These are phyloP conservation scores for Corythaeola cristata DNA, from an alignment of 2,113 vertebrate genomes.

Conservation along the genomic window DNA sequence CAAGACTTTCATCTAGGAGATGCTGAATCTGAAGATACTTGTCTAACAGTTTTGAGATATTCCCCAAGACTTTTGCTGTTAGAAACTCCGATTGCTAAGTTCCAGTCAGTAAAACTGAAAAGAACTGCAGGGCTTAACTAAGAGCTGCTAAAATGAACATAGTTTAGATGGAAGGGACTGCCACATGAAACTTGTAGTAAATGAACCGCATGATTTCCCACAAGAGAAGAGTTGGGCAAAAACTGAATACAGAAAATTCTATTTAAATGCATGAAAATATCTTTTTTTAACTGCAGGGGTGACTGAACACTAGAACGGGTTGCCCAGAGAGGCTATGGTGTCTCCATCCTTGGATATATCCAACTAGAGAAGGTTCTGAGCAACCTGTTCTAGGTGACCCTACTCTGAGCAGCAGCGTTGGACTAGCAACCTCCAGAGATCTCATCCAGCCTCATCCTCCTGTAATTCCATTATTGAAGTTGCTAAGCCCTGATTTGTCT, in stretches of 20 bases:
- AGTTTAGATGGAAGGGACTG: not conserved
- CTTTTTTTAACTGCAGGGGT: not conserved
- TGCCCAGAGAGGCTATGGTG: not conserved
- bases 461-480: not conserved
- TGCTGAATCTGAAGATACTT: not conserved
- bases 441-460: not conserved
- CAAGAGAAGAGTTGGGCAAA: not conserved
- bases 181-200: not conserved
- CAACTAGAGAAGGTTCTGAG: not conserved
- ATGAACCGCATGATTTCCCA: not conserved
- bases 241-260: not conserved
- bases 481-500: not conserved
- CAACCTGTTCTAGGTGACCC: not conserved
- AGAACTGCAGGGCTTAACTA: not conserved
- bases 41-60: not conserved
- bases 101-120: not conserved
- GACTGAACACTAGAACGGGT: not conserved
- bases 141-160: not conserved
- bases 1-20: not conserved
- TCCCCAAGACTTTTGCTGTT: not conserved
- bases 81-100: not conserved
- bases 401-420: not conserved
- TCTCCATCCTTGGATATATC: not conserved
- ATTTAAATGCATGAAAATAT: not conserved
- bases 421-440: not conserved